A percentile compares a stretch with the other conserved stretches of the same genome.
Evolutionary conservation across 2,888 invertebrate genomes (phyloP).

Genomic region (Bembecia ichneumoniformis): DNA sequence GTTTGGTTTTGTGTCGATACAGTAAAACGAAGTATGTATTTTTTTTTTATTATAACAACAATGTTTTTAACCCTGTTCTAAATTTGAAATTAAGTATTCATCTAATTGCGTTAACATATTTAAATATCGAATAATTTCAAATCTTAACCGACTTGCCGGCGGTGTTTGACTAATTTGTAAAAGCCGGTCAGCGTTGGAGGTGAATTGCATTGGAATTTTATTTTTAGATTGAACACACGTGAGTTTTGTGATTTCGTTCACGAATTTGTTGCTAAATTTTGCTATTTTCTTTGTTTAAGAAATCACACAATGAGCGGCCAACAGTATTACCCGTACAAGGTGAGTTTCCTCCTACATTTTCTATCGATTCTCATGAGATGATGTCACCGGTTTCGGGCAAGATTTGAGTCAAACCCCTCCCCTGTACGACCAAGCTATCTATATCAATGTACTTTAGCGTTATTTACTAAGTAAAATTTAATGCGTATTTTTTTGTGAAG

Average conservation of each 20-base stretch:
- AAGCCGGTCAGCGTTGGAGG: conserved; percentile 30
- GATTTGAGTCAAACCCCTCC: conserved; percentile 14
- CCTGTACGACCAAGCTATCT: no score
- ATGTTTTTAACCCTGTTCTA: background rate
- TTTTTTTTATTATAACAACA: conserved; percentile 4
- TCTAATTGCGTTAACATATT: no score
- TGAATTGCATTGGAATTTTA: conserved; percentile 32
- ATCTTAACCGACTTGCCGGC: conserved; percentile 9
- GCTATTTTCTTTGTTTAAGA: conserved; percentile 39
- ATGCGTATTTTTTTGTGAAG: no score
- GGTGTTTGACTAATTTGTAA: conserved; percentile 26
- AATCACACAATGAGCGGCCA: conserved; percentile 78
- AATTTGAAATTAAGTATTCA: background rate
- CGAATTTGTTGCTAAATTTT: background rate
- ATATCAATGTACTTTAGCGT: no score
- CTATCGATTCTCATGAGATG: conserved; percentile 53
- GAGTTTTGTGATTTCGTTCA: background rate
- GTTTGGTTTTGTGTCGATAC: conserved; percentile 52
- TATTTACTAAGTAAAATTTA: no score
- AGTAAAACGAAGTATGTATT: conserved; percentile 47
- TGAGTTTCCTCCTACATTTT: conserved; percentile 63
- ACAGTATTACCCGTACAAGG: conserved; percentile 91
- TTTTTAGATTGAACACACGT: conserved; percentile 34
- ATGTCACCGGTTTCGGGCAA: conserved; percentile 56
- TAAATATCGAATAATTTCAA: background rate